phyloP scores from a whole-genome alignment of 2,888 invertebrate genomes.

The Drosophila stalkeri region DNA sequence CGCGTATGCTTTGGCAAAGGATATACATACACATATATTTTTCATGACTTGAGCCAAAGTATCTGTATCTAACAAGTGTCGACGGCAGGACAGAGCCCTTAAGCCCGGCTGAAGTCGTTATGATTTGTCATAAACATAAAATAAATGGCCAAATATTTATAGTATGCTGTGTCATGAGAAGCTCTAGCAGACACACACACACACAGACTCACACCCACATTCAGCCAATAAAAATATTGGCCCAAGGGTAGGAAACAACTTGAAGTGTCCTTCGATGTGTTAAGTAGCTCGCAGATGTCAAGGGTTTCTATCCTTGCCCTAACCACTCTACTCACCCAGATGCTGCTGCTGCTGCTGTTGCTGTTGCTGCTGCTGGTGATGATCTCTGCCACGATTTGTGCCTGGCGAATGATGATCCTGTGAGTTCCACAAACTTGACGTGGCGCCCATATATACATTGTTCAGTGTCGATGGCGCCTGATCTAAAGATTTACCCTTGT shows the following conservation, averaged over 20 bases:
- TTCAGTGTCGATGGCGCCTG: conserved; percentile 79
- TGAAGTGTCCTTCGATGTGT: conserved; percentile 45
- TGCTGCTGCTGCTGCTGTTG: conserved; percentile 35
- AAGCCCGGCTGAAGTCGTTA: conserved; percentile 76
- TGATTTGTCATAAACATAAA: conserved; percentile 81
- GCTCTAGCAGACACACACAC: conserved; percentile 20
- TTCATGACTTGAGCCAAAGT: conserved; percentile 56
- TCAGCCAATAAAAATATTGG: conserved; percentile 54
- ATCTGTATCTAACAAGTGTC: conserved; percentile 75
- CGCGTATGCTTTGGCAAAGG: conserved; percentile 53
- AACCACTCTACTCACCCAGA: conserved; percentile 71
- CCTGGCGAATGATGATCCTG: conserved; percentile 77
- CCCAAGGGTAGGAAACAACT: conserved; percentile 47
- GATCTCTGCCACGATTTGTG: conserved; percentile 69
- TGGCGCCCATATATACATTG: conserved; percentile 83
- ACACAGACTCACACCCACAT: conserved; percentile 12
- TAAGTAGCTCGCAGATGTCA: conserved; percentile 38
- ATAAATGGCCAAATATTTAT: conserved; percentile 81
- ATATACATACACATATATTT: conserved; percentile 43
- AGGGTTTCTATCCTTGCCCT: conserved; percentile 15
- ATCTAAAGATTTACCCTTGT: conserved; percentile 78
- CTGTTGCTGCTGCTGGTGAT: conserved; percentile 72
- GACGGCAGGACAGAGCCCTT: conserved; percentile 69
- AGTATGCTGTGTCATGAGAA: conserved; percentile 64
- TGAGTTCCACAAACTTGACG: conserved; percentile 84